Evolutionary conservation across 2,113 vertebrate genomes (phyloP), one percentile per base, ranked within the genome.

Genomic region (Ceuthmochares aereus): DNA sequence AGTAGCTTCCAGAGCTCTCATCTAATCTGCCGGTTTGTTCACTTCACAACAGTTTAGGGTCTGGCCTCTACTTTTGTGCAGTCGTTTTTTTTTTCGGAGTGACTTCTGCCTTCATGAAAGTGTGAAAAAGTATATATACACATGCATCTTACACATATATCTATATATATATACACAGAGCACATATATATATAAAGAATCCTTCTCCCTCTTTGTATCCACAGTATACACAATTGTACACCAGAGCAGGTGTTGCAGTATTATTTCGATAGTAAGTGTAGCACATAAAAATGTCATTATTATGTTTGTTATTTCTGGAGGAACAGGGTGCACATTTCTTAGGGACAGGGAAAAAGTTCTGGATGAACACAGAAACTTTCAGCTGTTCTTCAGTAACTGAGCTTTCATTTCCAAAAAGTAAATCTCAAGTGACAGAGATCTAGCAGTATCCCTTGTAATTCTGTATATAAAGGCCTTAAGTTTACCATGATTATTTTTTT

Each of bases 31-130:
- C 72, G 47, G 40, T 5, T 75, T 59, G 14, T 84, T 42, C 32
- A 68, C 78, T 92, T 90, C 79, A 64, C 43, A 89, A 66, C 43
- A 89, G 7, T 10, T 82, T 91, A 69, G 20, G 47, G 19, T 85
- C 42, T 87, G 62, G 43, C 43, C 45, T 77, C 36, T 86, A 30
- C 32, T 86, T 77, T 60, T 42, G 25, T 47, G 23, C 36, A 58
- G 34, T 54, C 23, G 70, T 75, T 87, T 84, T 66, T 87, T 47
- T 94, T 96, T 91, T 40, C 59, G 42, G 77, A 91, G 55, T 96
- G 95, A 96, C 84, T 97, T 96, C 90, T 97, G 68, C 89, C 80
- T 89, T 94, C 56, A 34, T 83, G 58, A 91, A 96, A 90, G 77
- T 52, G 69, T 76, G 92, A 97, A 90, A 92, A 86, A 62, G 12